A percentile compares a stretch with the other conserved stretches of the same genome.
phyloP scores from a whole-genome alignment of 2,888 invertebrate genomes.

The Heliconius cydno region DNA sequence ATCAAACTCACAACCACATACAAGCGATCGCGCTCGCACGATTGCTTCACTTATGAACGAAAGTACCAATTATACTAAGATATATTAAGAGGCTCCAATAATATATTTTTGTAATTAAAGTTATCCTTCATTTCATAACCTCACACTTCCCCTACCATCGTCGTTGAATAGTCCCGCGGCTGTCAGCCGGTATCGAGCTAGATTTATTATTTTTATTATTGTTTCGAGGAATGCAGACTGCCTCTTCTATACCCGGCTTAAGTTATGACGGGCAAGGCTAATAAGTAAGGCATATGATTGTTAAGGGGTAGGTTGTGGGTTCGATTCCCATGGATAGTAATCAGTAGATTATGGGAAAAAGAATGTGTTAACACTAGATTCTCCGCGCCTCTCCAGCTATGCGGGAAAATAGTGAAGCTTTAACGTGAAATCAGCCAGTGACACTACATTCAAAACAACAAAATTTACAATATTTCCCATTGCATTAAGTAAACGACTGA shows the following conservation, averaged over 20 bases:
- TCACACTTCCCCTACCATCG: slow-evolving; percentile 56
- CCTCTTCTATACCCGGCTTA: slow-evolving; percentile 57
- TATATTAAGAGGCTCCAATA: too few relatives aligned
- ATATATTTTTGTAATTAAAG: neutral
- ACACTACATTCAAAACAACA: neutral
- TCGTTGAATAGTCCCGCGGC: slow-evolving; percentile 79
- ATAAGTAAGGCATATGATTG: slow-evolving; percentile 25
- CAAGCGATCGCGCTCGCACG: too few relatives aligned
- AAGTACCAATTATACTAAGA: too few relatives aligned
- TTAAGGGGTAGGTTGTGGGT: neutral
- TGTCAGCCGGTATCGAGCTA: slow-evolving; percentile 79
- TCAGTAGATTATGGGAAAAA: too few relatives aligned
- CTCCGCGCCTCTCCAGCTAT: too few relatives aligned
- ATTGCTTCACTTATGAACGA: too few relatives aligned
- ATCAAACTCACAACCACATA: too few relatives aligned
- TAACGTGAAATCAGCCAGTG: too few relatives aligned
- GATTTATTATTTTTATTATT: slow-evolving; percentile 83
- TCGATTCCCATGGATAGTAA: neutral
- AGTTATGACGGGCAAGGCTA: slow-evolving; percentile 47
- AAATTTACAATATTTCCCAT: neutral
- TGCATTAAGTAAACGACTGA: slow-evolving; percentile 5
- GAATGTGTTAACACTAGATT: too few relatives aligned
- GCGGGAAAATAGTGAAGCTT: too few relatives aligned
- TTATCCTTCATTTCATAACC: slow-evolving; percentile 13
- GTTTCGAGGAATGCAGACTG: slow-evolving; percentile 70